These are phyloP conservation scores for Mystacornis crossleyi DNA, from an alignment of 2,113 vertebrate genomes.

Conservation along the genomic window DNA sequence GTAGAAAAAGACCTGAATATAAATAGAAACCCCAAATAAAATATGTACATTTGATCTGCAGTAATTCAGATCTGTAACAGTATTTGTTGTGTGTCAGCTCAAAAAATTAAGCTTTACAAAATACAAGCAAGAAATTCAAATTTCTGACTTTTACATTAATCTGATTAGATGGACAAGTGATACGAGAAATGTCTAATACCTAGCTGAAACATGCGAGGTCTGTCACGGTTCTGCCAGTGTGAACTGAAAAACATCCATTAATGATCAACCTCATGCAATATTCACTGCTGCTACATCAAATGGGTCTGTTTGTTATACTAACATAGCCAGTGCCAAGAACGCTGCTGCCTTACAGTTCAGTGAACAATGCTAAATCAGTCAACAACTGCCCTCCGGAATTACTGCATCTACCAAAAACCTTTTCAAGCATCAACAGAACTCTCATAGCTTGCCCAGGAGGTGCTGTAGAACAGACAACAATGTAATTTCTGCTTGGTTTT, in stretches of 20 bases:
- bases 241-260: constrained; percentile 70
- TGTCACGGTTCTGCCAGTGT: constrained; percentile 1
- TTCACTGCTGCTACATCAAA: constrained; percentile 70
- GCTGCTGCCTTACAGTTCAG: neutral
- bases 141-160: constrained; percentile 6
- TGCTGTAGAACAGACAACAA: neutral
- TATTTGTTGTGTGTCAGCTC: neutral
- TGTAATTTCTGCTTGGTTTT: neutral
- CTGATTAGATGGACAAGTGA: constrained; percentile 29
- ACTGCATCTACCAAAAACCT: neutral
- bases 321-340: neutral
- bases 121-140: neutral
- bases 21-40: no score
- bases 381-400: neutral
- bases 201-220: neutral
- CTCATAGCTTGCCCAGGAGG: neutral
- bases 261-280: constrained; percentile 71
- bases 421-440: neutral
- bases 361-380: constrained; percentile 36
- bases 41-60: neutral
- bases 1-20: no score
- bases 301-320: constrained; percentile 57
- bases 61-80: neutral
- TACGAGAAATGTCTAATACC: constrained; percentile 3
- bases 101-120: neutral